Percentiles rank a stretch among this genome's conserved stretches.
Conservation (phyloP, 1,140 invertebrate species). For the Drosophila persimilis region DNA sequence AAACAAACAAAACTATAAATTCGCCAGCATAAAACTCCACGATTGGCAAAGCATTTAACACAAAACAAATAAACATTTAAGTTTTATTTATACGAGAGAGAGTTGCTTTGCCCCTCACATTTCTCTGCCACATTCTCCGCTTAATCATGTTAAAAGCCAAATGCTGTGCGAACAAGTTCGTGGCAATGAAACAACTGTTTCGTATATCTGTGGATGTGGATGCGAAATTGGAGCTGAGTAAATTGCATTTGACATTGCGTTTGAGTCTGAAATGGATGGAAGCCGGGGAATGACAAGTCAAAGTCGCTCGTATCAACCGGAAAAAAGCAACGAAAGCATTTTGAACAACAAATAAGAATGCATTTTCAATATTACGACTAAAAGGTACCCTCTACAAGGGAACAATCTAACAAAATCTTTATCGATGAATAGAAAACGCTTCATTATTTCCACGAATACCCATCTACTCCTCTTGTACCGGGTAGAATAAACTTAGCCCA, state of each 20-base stretch:
- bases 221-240: background rate
- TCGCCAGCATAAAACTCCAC: constrained; percentile 55
- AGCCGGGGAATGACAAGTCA: constrained; percentile 12
- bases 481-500: constrained; percentile 24
- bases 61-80: constrained; percentile 59
- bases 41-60: constrained; percentile 60
- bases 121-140: background rate
- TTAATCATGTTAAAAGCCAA: constrained; percentile 64
- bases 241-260: constrained; percentile 11
- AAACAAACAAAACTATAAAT: constrained; percentile 77
- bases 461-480: no score
- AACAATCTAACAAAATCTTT: no score
- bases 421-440: no score
- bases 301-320: constrained; percentile 24
- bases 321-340: constrained; percentile 27
- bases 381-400: no score
- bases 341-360: background rate
- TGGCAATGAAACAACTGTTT: constrained; percentile 12
- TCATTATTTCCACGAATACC: no score
- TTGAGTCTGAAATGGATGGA: background rate
- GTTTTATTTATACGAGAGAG: constrained; percentile 42
- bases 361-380: no score
- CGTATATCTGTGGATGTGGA: background rate
- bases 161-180: constrained; percentile 19
- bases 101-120: background rate